A percentile compares a stretch with the other conserved stretches of the same genome.
Conservation (phyloP, 2,113 vertebrate genomes). For the Okapia johnstoni region DNA sequence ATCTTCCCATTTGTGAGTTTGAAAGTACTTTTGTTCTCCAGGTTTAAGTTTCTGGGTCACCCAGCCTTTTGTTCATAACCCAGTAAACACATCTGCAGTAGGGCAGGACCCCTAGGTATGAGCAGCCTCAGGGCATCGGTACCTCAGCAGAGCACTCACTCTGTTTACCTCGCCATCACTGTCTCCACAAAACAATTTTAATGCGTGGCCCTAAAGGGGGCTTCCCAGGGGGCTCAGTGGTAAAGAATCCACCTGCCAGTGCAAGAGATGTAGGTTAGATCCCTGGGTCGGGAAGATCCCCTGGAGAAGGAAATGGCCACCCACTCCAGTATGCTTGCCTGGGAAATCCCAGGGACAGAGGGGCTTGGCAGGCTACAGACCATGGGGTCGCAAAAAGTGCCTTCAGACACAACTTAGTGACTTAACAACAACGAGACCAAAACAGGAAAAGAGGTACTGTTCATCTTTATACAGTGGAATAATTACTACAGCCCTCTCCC, state of each 20-base stretch:
- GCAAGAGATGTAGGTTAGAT: not conserved
- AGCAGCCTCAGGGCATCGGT: not conserved
- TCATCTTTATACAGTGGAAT: constrained; percentile 5
- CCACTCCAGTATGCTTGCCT: not conserved
- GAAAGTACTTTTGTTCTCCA: constrained; percentile 58
- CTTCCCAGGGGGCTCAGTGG: not conserved
- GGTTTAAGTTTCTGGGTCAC: constrained; percentile 60
- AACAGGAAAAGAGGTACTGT: not conserved
- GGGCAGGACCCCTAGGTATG: not conserved
- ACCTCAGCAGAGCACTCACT: not conserved
- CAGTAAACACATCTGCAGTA: constrained; percentile 8
- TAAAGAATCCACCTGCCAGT: not conserved
- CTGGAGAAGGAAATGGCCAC: not conserved
- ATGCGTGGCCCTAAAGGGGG: not conserved
- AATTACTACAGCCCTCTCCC: not conserved
- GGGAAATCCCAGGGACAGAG: not conserved
- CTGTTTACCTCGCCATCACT: not conserved
- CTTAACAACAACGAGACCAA: not conserved
- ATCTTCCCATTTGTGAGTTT: constrained; percentile 45
- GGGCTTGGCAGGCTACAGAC: not conserved
- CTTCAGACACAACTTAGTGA: not conserved
- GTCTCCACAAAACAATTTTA: not conserved
- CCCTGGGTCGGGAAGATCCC: not conserved
- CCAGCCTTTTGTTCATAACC: constrained; percentile 49
- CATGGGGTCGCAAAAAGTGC: not conserved